phyloP scores from a whole-genome alignment of 2,888 invertebrate genomes.

The Esperia sulphurella region DNA sequence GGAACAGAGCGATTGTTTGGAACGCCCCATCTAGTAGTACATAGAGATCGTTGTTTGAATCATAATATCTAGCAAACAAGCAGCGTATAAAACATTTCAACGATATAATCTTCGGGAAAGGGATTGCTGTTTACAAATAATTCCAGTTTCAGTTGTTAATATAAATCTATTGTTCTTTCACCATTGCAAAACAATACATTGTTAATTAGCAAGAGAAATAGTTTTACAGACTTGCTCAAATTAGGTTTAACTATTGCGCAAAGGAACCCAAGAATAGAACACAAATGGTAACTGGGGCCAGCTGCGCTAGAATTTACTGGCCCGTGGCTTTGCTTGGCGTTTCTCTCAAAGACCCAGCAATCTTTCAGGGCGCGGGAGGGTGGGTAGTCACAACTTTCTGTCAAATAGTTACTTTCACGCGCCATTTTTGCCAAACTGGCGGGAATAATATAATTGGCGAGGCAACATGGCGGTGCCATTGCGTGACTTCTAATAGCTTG shows the following conservation, averaged over 20 bases:
- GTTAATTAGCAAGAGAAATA: conserved; percentile 44
- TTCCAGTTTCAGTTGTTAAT: background rate
- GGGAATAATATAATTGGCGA: conserved; percentile 46
- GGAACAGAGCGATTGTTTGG: too few relatives aligned
- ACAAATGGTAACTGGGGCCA: background rate
- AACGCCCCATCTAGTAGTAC: too few relatives aligned
- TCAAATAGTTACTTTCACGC: conserved; percentile 39
- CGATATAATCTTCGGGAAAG: too few relatives aligned
- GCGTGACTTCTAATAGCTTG: conserved; percentile 31
- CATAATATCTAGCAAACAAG: too few relatives aligned
- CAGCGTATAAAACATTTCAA: too few relatives aligned
- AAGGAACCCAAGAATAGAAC: conserved; percentile 39
- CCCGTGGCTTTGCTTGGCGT: too few relatives aligned
- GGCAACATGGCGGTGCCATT: conserved; percentile 50
- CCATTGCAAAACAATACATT: conserved; percentile 47
- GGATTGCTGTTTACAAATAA: too few relatives aligned
- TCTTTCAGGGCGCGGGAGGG: too few relatives aligned
- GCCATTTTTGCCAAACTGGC: conserved; percentile 61
- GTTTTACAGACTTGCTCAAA: conserved; percentile 39
- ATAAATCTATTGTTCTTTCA: conserved; percentile 35
- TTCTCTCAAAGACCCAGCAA: too few relatives aligned
- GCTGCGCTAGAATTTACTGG: background rate
- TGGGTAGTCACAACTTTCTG: background rate
- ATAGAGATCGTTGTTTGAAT: too few relatives aligned
- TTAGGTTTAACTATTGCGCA: conserved; percentile 47